Evolutionary conservation across 2,797 vertebrate genomes (phyloP), one percentile per base, ranked within the genome.

Genomic region (Acipenser ruthenus): DNA sequence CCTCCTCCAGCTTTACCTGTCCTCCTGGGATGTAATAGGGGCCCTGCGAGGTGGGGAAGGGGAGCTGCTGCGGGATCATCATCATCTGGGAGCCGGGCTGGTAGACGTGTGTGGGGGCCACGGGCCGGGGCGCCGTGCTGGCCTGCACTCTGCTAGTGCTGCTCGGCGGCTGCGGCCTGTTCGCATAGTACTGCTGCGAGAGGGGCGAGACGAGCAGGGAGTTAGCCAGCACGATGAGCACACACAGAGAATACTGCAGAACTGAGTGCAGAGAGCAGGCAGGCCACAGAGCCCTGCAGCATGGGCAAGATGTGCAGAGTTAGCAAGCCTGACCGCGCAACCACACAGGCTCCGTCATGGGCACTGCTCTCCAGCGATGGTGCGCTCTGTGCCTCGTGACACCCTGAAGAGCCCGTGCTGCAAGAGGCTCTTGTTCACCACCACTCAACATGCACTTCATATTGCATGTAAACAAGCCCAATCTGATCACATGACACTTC

Each of bases 1-100:
- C 37, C 37, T 5, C 37, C 37, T 5, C 58, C 72, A 58, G n/a
- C 73, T 85, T 79, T 88, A 96, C 95, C 93, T 98, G 95, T 88
- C 91, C 87, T 1, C 80, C 5, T 0, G 87, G 89, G 81, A 99
- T 94, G 83, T 95, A 95, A 85, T 95, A 98, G 48, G 93, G 88
- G 77, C 90, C 93, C 83, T 95, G 95, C 67, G 95, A 93, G 82
- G 87, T 90, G 72, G 92, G 77, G 79, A 96, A 96, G 74, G 93
- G 86, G 75, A 96, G 83, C 80, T 90, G 91, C 78, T 95, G 95
- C 51, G 94, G 91, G 81, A 98, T 97, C 94, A 99, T 94, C 94
- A 98, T 95, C 90, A 97, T 93, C 84, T 95, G 95, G 81, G 95
- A 96, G 80, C 92, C 91, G 68, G 92, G 88, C 0, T 92, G 81